phyloP scores from a whole-genome alignment of 2,797 vertebrate species.

The Hybognathus amarus region DNA sequence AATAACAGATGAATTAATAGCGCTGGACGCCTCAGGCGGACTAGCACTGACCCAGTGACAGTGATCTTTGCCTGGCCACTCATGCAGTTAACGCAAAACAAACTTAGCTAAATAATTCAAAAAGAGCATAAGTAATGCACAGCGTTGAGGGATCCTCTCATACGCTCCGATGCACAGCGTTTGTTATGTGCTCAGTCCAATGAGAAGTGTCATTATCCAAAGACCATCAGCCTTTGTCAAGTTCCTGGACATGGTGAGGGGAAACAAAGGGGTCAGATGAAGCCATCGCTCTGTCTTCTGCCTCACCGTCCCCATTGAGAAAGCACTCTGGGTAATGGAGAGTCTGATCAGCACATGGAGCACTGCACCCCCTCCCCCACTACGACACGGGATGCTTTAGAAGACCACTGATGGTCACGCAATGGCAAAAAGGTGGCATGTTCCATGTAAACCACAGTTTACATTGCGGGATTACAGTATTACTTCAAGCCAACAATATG shows the following conservation, averaged over 20 bases:
- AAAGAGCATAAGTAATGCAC: constrained; percentile 62
- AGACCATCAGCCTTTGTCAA: constrained; percentile 52
- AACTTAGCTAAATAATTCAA: constrained; percentile 70
- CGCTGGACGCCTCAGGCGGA: constrained; percentile 14
- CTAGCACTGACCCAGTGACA: constrained; percentile 48
- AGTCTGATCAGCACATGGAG: constrained; percentile 48
- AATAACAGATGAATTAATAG: constrained; percentile 17
- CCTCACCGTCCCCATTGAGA: constrained; percentile 38
- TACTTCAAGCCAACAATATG: neutral
- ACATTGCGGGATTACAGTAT: neutral
- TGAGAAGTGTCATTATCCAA: constrained; percentile 37
- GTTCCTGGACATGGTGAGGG: constrained; percentile 44
- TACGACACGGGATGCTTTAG: constrained; percentile 23
- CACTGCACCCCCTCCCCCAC: constrained; percentile 43
- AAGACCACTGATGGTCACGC: constrained; percentile 46
- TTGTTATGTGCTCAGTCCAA: constrained; percentile 23
- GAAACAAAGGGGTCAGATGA: constrained; percentile 52
- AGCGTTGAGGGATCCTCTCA: constrained; percentile 27
- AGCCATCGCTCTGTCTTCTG: constrained; percentile 42
- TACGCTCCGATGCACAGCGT: constrained; percentile 45
- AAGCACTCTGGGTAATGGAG: constrained; percentile 57
- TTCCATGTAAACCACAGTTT: neutral
- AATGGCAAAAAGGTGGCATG: constrained; percentile 8
- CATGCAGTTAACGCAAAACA: constrained; percentile 62
- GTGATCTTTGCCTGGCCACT: constrained; percentile 51